These are phyloP conservation scores for Isichthys henryi DNA, from an alignment of 2,113 vertebrate genomes.

Conservation along the genomic window DNA sequence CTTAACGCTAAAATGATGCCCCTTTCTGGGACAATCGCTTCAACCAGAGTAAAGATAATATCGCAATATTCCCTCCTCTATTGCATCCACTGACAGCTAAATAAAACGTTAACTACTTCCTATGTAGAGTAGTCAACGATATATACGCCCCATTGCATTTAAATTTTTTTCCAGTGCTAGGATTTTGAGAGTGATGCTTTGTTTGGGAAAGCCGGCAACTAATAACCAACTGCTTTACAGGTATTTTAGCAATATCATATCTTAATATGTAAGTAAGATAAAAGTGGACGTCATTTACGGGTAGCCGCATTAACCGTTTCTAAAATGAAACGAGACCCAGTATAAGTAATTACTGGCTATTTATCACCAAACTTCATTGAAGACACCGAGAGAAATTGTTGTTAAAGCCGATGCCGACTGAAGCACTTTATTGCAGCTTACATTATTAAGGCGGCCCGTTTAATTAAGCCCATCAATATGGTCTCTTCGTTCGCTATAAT, in stretches of 20 bases:
- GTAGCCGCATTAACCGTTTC: not conserved
- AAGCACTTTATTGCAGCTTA: not conserved
- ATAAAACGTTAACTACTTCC: not conserved
- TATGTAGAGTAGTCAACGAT: not conserved
- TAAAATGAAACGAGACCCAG: not conserved
- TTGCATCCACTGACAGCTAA: not conserved
- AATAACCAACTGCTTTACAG: not conserved
- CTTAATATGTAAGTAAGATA: not conserved
- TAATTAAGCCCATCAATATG: constrained; percentile 7
- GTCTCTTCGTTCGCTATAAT: not conserved
- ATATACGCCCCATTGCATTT: not conserved
- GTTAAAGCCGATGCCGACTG: not conserved
- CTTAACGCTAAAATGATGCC: not conserved
- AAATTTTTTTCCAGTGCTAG: not conserved
- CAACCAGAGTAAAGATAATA: not conserved
- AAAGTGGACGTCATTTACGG: not conserved
- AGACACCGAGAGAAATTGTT: not conserved
- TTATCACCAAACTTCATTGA: not conserved
- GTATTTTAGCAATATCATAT: not conserved
- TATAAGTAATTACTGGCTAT: not conserved
- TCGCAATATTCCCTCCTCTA: not conserved
- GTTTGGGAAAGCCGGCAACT: not conserved
- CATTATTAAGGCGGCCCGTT: constrained; percentile 2
- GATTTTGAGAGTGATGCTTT: not conserved
- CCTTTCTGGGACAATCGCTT: not conserved